These are phyloP conservation scores for Tachina lurida DNA, from an alignment of 2,888 invertebrate species.

Conservation along the genomic window DNA sequence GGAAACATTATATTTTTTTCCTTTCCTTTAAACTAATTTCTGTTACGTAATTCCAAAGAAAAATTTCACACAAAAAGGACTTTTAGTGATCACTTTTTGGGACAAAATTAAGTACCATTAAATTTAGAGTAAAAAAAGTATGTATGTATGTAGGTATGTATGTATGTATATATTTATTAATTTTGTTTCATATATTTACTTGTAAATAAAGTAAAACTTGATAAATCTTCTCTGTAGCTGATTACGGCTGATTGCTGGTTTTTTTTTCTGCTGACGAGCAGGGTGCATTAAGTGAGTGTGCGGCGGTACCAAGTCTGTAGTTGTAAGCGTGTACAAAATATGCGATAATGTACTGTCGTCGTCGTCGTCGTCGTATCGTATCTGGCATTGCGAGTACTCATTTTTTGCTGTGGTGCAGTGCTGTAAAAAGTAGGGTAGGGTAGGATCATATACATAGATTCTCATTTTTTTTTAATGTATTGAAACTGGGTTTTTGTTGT, in stretches of 20 bases:
- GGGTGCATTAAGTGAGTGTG: conserved; percentile 18
- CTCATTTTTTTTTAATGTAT: conserved; percentile 16
- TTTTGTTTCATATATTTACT: not conserved
- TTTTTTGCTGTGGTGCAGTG: conserved; percentile 42
- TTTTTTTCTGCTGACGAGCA: conserved; percentile 6
- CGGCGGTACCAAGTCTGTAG: conserved; percentile 2
- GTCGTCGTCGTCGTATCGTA: conserved; percentile 3
- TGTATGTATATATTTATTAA: not conserved
- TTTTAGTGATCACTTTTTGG: too few species aligned
- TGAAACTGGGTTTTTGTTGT: conserved; percentile 31
- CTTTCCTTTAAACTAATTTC: too few species aligned
- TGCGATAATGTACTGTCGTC: conserved; percentile 43
- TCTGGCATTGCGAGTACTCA: conserved; percentile 30
- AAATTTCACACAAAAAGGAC: too few species aligned
- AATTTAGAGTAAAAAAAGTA: not conserved
- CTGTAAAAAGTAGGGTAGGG: conserved; percentile 67
- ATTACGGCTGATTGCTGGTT: conserved; percentile 19
- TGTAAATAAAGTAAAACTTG: not conserved
- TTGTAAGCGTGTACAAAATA: conserved; percentile 47
- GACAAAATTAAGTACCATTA: too few species aligned
- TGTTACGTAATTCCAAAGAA: too few species aligned
- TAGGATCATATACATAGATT: conserved; percentile 58
- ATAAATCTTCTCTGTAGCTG: conserved; percentile 33
- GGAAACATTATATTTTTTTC: too few species aligned
- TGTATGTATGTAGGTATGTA: not conserved